Base-by-base conservation (phyloP, 2,888 invertebrate species). In the Timandra comae region DNA sequence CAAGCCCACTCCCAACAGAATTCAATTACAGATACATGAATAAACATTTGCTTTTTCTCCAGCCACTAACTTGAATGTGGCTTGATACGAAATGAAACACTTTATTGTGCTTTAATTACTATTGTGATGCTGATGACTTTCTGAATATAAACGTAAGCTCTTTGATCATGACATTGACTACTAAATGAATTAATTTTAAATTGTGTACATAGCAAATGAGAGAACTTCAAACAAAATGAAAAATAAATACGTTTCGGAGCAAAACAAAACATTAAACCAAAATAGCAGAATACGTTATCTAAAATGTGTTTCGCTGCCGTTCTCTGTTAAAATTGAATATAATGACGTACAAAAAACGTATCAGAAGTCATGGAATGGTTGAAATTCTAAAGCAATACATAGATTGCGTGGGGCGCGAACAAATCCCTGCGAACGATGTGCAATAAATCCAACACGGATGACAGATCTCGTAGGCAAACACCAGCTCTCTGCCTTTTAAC, bases 21-120 rank as follows among this genome's bases (percentile, higher is more conserved):
- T 65, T 58, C 57, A 63, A 65, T 65, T 66, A 65, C 54, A 49
- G 51, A 46, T 56, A 56, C 59, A 63, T 64, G 63, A 65, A 64
- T 64, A 67, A 62, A 63, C 61, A 66, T 63, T 29, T 12, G 7
- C 16, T 19, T 30, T 35, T 35, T 28, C 27, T 27, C 31, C 29
- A 7, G 25, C 27, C 25, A 38, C 35, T 10, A 26, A 35, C 37
- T 39, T 33, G 34, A 30, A 38, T 39, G 31, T 30, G 29, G 33
- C 23, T 21, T 9, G 12, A 22, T 16, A 29, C 29, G 26, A 35
- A 23, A 33, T 16, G 12, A 33, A 31, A 36, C 36, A 33, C 23
- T 35, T 30, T 26, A 16, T 36, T 37, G 29, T 23, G 21, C 26
- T 9, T 29, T 29, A 29, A 11, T n/a, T 29, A 29, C 8, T 20